phyloP scores from a whole-genome alignment of 2,888 invertebrate genomes.

The Spodoptera picta region DNA sequence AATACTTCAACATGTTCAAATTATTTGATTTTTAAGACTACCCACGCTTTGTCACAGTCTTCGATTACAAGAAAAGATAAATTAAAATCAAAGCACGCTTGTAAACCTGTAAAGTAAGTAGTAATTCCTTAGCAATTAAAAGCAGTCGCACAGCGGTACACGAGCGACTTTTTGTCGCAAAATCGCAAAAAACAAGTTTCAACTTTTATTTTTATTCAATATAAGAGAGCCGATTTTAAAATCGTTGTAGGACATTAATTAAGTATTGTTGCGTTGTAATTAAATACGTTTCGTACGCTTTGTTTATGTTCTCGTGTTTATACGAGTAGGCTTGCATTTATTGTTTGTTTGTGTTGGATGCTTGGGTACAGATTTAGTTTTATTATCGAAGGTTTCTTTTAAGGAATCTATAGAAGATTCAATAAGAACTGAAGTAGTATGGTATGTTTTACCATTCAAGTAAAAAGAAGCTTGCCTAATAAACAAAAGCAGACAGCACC shows the following conservation, averaged over 20 bases:
- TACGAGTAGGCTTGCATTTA: too few relatives aligned
- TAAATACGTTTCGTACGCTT: not conserved
- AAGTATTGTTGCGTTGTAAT: conserved; percentile 14
- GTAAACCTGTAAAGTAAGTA: conserved; percentile 43
- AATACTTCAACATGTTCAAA: conserved; percentile 12
- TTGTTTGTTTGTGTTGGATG: too few relatives aligned
- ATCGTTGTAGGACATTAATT: conserved; percentile 8
- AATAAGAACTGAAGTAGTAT: too few relatives aligned
- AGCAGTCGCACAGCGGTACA: conserved; percentile 8
- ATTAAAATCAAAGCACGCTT: conserved; percentile 51
- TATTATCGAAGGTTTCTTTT: too few relatives aligned
- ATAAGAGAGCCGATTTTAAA: conserved; percentile 8
- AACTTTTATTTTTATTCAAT: conserved; percentile 27
- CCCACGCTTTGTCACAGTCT: conserved; percentile 42
- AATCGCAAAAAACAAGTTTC: conserved; percentile 2
- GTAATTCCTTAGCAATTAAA: conserved; percentile 52
- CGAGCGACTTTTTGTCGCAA: conserved; percentile 41
- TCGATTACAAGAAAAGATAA: conserved; percentile 54
- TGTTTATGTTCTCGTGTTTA: too few relatives aligned
- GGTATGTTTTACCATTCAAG: too few relatives aligned
- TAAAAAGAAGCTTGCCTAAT: too few relatives aligned
- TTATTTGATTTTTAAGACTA: conserved; percentile 31
- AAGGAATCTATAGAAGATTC: too few relatives aligned
- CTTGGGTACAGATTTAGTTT: too few relatives aligned
- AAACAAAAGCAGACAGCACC: not conserved